Base-by-base conservation (phyloP, 2,888 invertebrate species). In the Rhagonycha fulva region DNA sequence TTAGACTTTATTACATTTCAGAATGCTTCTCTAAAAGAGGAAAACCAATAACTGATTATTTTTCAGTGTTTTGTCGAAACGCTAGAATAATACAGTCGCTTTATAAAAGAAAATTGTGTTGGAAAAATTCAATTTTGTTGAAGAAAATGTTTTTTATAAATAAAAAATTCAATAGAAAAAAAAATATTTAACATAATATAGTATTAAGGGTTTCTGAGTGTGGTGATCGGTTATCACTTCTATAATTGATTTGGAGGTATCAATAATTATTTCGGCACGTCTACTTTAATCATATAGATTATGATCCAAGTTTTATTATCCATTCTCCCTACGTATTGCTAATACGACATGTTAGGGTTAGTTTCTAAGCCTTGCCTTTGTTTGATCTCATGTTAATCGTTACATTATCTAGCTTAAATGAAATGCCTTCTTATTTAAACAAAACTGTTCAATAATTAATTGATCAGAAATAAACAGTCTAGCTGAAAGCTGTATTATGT, bases 221-320 rank as follows among this genome's bases (percentile, higher is more conserved):
- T 80, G 81, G 7, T 47, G 9, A 2, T 7, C 4, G n/a, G 47
- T 19, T 19, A 82, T 82, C 82, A 80, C 75, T 76, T 66, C n/a
- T 75, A 78, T 84, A 84, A 84, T 84, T 84, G 84, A 83, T 82
- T 81, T 80, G 76, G 83, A 83, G 80, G 82, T 81, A 82, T 82
- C 83, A 82, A 79, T 82, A 83, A 83, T 79, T 79, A 82, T 82
- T 83, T 80, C 73, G 81, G 78, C 79, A 82, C 83, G 83, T 82
- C 82, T 79, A 81, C 75, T 80, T 80, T 77, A 77, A 74, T 72
- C 75, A 61, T 11, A 47, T 72, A 66, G 76, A 76, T 76, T 73
- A 72, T 70, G 72, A 76, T 76, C 72, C 63, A 73, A 72, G 72
- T 75, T 78, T 74, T 71, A 74, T 74, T 67, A 71, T 74, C 70